Evolutionary conservation across 2,797 vertebrate species (phyloP).

Genomic region (Clarias pachynema): DNA sequence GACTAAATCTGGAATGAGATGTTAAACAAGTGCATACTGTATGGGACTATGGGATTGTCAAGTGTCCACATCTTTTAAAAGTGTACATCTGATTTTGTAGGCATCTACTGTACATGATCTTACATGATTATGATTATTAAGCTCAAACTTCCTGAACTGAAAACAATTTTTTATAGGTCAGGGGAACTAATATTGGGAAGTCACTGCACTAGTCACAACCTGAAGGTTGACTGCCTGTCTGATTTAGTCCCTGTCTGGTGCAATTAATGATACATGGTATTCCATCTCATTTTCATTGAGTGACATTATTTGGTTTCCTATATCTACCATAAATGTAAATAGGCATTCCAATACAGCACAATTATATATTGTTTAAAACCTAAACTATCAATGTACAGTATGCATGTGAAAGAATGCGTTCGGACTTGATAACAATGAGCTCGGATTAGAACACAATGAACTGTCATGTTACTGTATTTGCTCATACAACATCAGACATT

Average conservation of each 20-base stretch:
- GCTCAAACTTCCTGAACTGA: not conserved
- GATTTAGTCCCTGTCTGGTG: not conserved
- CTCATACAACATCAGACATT: not conserved
- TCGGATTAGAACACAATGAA: no score
- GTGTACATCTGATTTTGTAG: not conserved
- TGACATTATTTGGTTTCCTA: not conserved
- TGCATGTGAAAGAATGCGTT: not conserved
- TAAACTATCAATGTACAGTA: not conserved
- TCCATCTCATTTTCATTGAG: not conserved
- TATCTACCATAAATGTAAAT: not conserved
- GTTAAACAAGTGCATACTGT: not conserved
- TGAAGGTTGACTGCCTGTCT: not conserved
- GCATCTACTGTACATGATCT: not conserved
- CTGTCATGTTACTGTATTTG: not conserved
- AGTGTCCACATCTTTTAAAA: not conserved
- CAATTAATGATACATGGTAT: not conserved
- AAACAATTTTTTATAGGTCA: no score
- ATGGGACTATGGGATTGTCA: not conserved
- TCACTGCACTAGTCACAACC: not conserved
- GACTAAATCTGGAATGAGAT: not conserved
- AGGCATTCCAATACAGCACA: not conserved
- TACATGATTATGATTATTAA: not conserved
- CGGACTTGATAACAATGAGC: no score
- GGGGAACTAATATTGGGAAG: not conserved
- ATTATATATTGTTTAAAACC: not conserved